A percentile compares a stretch with the other conserved stretches of the same genome.
Conservation (phyloP, 2,113 vertebrate genomes). For the Mirounga angustirostris region DNA sequence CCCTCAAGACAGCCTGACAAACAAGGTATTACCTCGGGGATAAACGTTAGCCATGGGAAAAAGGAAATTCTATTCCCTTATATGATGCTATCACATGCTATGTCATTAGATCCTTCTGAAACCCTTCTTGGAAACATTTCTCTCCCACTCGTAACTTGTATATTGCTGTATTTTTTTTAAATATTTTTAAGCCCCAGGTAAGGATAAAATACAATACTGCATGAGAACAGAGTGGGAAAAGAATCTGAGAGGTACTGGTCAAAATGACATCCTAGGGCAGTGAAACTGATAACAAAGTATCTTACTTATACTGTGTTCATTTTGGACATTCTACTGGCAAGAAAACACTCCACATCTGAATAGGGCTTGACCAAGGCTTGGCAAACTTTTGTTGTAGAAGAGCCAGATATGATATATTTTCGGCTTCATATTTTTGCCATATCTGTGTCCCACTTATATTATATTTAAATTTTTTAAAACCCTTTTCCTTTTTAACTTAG, state of each 20-base stretch:
- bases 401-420: background rate
- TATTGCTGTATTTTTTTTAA: background rate
- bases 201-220: conserved; percentile 20
- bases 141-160: background rate
- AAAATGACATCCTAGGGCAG: background rate
- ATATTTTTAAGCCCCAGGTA: background rate
- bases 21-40: conserved; percentile 80
- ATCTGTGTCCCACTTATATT: background rate
- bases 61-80: conserved; percentile 69
- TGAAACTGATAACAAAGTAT: background rate
- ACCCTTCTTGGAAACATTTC: background rate
- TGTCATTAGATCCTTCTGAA: conserved; percentile 54
- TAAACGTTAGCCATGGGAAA: conserved; percentile 46
- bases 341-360: background rate
- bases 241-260: background rate
- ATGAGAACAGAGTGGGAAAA: background rate
- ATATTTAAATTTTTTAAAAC: background rate
- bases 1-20: conserved; percentile 82
- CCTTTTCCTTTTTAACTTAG: background rate
- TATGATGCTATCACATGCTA: background rate
- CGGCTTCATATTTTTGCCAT: background rate
- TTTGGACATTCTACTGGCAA: background rate
- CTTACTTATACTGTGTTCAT: background rate
- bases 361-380: background rate
- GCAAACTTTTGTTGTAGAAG: background rate